Conservation (phyloP, 2,888 invertebrate genomes). For the Terebella lapidaria region DNA sequence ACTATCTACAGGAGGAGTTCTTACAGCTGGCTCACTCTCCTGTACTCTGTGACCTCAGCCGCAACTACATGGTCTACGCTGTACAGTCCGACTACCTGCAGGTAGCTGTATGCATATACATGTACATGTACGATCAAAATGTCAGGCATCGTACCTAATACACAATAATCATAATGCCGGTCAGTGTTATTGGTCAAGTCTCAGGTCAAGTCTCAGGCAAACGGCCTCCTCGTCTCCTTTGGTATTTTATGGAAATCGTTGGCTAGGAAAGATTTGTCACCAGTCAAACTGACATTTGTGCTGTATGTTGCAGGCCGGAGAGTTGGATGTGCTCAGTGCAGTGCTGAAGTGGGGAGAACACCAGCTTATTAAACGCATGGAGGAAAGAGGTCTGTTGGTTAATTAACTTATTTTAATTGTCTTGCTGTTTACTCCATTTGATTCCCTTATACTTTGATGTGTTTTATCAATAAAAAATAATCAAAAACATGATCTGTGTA, state of each 20-base stretch:
- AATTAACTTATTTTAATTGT: not conserved
- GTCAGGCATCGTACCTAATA: too few relatives aligned
- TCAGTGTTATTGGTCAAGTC: too few relatives aligned
- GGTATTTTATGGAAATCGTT: too few relatives aligned
- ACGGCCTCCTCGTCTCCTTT: too few relatives aligned
- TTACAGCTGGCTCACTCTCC: slow-evolving; percentile 60
- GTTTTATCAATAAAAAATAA: too few relatives aligned
- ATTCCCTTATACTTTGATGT: too few relatives aligned
- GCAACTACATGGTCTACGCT: slow-evolving; percentile 69
- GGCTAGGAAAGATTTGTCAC: too few relatives aligned
- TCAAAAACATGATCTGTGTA: too few relatives aligned
- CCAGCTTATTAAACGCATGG: slow-evolving; percentile 74
- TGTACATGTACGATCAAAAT: not conserved
- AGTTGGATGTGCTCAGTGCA: slow-evolving; percentile 80
- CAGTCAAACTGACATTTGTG: too few relatives aligned
- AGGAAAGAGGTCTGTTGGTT: slow-evolving; percentile 64
- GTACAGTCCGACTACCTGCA: slow-evolving; percentile 70
- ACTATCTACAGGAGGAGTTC: slow-evolving; percentile 90
- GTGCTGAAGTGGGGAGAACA: slow-evolving; percentile 86
- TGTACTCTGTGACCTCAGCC: slow-evolving; percentile 72
- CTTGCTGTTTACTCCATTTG: too few relatives aligned
- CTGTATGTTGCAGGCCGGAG: slow-evolving; percentile 66
- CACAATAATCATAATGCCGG: too few relatives aligned
- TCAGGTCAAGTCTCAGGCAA: too few relatives aligned
- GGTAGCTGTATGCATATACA: slow-evolving; percentile 46